Conservation (phyloP, 2,888 invertebrate genomes). For the Notodonta ziczac region DNA sequence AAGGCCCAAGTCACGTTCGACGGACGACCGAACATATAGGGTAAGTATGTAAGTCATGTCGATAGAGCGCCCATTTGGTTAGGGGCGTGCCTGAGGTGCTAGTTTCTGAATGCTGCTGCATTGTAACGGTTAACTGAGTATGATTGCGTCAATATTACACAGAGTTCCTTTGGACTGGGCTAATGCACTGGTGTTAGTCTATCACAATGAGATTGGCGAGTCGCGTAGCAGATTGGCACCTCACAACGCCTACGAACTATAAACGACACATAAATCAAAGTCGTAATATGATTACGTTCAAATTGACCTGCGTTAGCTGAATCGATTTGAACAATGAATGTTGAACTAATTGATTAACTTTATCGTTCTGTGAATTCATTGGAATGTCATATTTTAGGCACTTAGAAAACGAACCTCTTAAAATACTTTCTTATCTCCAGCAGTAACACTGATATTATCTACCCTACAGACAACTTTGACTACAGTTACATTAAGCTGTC, state of each 20-base stretch:
- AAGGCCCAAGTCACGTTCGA: constrained; percentile 71
- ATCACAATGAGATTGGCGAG: constrained; percentile 50
- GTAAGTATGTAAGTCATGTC: constrained; percentile 50
- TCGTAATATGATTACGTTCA: constrained; percentile 16
- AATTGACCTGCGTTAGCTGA: background rate
- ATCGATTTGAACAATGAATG: constrained; percentile 3
- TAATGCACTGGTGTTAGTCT: constrained; percentile 45
- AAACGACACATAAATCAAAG: constrained; percentile 35
- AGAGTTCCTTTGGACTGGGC: constrained; percentile 47
- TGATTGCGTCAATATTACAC: constrained; percentile 62
- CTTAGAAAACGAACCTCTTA: background rate
- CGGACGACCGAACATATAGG: constrained; percentile 55
- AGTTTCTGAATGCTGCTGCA: constrained; percentile 52
- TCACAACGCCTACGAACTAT: constrained; percentile 20
- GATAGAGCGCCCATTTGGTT: constrained; percentile 57
- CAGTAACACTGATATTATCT: background rate
- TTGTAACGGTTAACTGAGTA: constrained; percentile 60
- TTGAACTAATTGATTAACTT: background rate
- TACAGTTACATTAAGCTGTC: constrained; percentile 32
- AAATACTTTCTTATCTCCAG: background rate
- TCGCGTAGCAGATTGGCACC: constrained; percentile 36
- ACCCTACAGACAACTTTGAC: constrained; percentile 7
- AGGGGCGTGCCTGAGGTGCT: constrained; percentile 55
- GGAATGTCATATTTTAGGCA: background rate
- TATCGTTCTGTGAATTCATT: background rate